Base-by-base conservation (phyloP, 2,113 vertebrate genomes). In the Elephas maximus region DNA sequence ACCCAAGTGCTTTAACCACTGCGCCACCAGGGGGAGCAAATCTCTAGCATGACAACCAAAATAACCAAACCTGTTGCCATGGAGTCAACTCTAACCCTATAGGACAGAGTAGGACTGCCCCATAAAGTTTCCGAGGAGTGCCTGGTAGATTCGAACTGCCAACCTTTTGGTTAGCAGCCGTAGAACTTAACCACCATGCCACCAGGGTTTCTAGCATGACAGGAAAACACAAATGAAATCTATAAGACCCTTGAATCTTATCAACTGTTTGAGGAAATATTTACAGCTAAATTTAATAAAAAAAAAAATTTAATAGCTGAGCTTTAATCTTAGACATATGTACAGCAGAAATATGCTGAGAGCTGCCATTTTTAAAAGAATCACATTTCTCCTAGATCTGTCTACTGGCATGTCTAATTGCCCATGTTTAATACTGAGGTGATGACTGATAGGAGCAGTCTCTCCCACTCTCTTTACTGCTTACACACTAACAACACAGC, bases 271-370 rank as follows among this genome's bases (percentile, higher is more conserved):
- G 30, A 76, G 88, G 73, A 81, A 53, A 88, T 69, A 69, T 90
- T 84, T 92, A 62, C 20, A 93, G 87, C 30, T 30, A 10, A 37
- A 84, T 87, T 84, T 80, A 79, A 77, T 28, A 51, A n/a, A n/a
- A n/a, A n/a, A n/a, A n/a, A n/a, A 10, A 37, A 84, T 87, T 84
- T 80, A 79, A 77, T 28, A 51, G 63, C 26, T 20, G 84, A 83
- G 84, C 69, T 71, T 91, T 80, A 86, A 88, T 73, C 41, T 93
- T 71, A 67, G 63, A 41, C 92, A 45, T 33, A 71, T 9, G 53
- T 20, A 57, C 12, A 45, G 2, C 26, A 65, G 82, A 65, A 91
- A 76, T 53, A 45, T 62, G 51, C n/a, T n/a, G 23, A 45, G 23
- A 45, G 73, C 1, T 74, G 53, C 60, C 76, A 82, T 60, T 93